phyloP scores from a whole-genome alignment of 2,113 vertebrate species.

The Forbesichthys agassizii region DNA sequence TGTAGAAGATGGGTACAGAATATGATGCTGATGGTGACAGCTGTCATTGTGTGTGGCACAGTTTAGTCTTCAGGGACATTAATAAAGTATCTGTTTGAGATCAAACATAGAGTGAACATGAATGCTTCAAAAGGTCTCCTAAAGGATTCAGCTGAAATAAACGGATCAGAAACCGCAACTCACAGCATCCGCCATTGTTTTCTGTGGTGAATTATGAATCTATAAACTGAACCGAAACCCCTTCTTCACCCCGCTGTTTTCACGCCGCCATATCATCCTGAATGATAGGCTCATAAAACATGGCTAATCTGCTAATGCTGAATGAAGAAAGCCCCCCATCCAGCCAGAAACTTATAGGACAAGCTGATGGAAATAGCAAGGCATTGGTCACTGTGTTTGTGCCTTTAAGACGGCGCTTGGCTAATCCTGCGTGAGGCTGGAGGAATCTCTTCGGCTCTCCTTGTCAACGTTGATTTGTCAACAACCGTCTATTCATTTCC shows the following conservation, averaged over 20 bases:
- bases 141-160: conserved; percentile 35
- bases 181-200: conserved; percentile 56
- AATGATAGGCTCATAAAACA: conserved; percentile 68
- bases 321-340: conserved; percentile 69
- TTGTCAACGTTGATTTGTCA: conserved; percentile 73
- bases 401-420: conserved; percentile 62
- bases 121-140: conserved; percentile 45
- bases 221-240: conserved; percentile 12
- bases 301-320: conserved; percentile 73
- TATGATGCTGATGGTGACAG: conserved; percentile 30
- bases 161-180: conserved; percentile 33
- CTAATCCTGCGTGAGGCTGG: conserved; percentile 75
- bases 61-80: conserved; percentile 51
- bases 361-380: conserved; percentile 73
- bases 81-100: conserved; percentile 69
- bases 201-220: conserved; percentile 65
- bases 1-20: conserved; percentile 15
- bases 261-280: conserved; percentile 46
- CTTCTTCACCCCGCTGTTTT: conserved; percentile 27
- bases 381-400: conserved; percentile 66
- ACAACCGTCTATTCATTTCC: conserved; percentile 74
- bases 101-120: conserved; percentile 52
- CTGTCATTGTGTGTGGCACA: conserved; percentile 40
- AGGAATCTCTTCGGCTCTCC: conserved; percentile 71
- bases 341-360: conserved; percentile 54